Evolutionary conservation across 2,888 invertebrate genomes (phyloP).

Genomic region (Xylota segnis): DNA sequence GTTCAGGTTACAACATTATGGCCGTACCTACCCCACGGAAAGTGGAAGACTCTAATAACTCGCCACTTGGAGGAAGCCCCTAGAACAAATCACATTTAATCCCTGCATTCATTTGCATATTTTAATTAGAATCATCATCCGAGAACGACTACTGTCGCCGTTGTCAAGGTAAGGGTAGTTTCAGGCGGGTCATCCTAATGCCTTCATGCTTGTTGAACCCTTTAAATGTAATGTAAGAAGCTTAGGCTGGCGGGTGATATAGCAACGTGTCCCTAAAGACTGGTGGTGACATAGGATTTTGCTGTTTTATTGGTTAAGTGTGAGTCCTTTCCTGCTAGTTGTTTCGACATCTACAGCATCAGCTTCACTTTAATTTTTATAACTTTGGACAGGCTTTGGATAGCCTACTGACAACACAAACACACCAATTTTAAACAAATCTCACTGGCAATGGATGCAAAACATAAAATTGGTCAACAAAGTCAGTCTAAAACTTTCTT

Average conservation of each 20-base stretch:
- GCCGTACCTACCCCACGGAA: background rate
- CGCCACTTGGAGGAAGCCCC: conserved; percentile 27
- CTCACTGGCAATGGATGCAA: too few species aligned
- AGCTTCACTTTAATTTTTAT: too few species aligned
- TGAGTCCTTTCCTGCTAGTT: too few species aligned
- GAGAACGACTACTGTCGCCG: conserved; percentile 14
- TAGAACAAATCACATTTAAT: conserved; percentile 77
- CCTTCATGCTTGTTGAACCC: conserved; percentile 35
- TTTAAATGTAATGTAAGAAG: conserved; percentile 48
- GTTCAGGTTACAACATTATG: background rate
- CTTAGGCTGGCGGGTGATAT: conserved; percentile 16
- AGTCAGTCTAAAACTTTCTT: too few species aligned
- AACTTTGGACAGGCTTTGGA: too few species aligned
- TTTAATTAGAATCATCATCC: conserved; percentile 77
- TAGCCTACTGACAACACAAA: too few species aligned
- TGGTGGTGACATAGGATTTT: background rate
- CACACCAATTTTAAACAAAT: too few species aligned
- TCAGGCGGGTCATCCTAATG: conserved; percentile 40
- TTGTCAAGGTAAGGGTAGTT: conserved; percentile 14
- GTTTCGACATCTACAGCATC: too few species aligned
- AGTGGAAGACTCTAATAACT: conserved; percentile 41
- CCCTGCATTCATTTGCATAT: conserved; percentile 78
- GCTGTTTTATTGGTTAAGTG: too few species aligned
- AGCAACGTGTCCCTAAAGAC: background rate
- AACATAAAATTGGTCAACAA: too few species aligned